These are phyloP conservation scores for Halcyon chelicuti DNA, from an alignment of 2,797 vertebrate genomes.

Conservation along the genomic window DNA sequence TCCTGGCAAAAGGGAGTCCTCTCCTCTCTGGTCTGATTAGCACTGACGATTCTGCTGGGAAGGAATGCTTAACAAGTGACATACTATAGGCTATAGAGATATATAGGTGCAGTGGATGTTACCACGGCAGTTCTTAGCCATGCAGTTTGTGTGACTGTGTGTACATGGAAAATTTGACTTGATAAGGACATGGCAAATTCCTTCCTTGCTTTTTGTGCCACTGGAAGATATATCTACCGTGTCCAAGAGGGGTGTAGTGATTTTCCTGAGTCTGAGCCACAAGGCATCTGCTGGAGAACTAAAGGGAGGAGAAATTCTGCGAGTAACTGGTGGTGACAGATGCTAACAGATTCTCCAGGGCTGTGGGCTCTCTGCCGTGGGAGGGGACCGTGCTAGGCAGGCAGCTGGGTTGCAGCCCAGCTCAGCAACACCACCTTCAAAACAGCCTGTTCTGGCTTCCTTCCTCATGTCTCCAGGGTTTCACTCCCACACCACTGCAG, in stretches of 20 bases:
- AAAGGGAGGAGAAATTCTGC: background rate
- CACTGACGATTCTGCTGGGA: background rate
- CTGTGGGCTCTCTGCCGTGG: background rate
- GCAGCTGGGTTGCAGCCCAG: background rate
- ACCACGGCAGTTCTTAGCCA: background rate
- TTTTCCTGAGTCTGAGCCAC: conserved; percentile 55
- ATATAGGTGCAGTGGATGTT: background rate
- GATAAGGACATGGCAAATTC: conserved; percentile 21
- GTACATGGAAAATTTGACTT: background rate
- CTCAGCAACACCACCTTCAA: background rate
- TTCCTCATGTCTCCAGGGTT: fast-evolving
- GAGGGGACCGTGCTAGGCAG: background rate
- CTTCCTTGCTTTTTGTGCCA: background rate
- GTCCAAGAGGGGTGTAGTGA: conserved; percentile 29
- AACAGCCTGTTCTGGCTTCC: background rate
- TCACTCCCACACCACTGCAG: background rate
- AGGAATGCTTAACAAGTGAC: background rate
- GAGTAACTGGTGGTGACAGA: background rate
- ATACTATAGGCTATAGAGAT: background rate
- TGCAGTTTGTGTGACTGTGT: background rate
- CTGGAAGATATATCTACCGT: background rate
- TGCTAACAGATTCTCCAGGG: background rate
- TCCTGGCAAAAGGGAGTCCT: conserved; percentile 16
- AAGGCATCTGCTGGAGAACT: conserved; percentile 7
- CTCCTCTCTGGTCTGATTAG: background rate